These are phyloP conservation scores for Lasioglossum leucozonium DNA, from an alignment of 2,888 invertebrate genomes.

Conservation along the genomic window DNA sequence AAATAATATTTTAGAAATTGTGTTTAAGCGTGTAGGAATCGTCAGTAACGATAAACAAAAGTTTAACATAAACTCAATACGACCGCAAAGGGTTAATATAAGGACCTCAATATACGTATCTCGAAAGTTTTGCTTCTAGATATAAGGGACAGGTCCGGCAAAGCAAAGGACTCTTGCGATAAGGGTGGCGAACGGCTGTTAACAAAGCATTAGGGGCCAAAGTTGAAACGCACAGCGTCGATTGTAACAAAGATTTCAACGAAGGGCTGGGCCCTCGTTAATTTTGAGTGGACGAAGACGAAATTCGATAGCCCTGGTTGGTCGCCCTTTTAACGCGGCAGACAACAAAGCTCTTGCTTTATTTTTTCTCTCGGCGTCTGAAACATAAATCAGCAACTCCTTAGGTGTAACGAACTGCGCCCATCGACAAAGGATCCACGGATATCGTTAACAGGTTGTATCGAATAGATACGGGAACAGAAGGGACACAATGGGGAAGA, in stretches of 20 bases:
- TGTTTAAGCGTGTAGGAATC: no score
- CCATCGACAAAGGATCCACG: slow-evolving; percentile 57
- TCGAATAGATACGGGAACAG: slow-evolving; percentile 46
- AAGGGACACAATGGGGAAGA: neutral
- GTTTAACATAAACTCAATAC: no score
- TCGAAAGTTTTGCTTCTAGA: neutral
- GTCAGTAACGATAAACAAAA: no score
- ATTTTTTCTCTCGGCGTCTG: slow-evolving; percentile 35
- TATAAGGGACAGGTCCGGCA: neutral
- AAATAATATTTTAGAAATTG: no score
- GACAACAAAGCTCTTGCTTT: slow-evolving; percentile 61
- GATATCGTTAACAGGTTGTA: slow-evolving; percentile 58
- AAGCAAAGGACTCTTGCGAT: neutral
- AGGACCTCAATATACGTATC: no score
- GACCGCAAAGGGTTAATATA: no score
- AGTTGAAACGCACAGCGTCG: slow-evolving; percentile 43
- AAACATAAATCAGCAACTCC: slow-evolving; percentile 60
- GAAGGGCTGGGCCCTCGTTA: slow-evolving; percentile 65
- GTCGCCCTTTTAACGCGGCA: slow-evolving; percentile 49
- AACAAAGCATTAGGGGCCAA: slow-evolving; percentile 43
- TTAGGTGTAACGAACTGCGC: slow-evolving; percentile 62
- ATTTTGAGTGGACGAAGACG: slow-evolving; percentile 60
- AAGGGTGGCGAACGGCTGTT: slow-evolving; percentile 52
- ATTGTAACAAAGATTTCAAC: slow-evolving; percentile 59
- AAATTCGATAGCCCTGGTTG: slow-evolving; percentile 59